phyloP scores from a whole-genome alignment of 2,797 vertebrate species.

The Eidolon dupreanum region DNA sequence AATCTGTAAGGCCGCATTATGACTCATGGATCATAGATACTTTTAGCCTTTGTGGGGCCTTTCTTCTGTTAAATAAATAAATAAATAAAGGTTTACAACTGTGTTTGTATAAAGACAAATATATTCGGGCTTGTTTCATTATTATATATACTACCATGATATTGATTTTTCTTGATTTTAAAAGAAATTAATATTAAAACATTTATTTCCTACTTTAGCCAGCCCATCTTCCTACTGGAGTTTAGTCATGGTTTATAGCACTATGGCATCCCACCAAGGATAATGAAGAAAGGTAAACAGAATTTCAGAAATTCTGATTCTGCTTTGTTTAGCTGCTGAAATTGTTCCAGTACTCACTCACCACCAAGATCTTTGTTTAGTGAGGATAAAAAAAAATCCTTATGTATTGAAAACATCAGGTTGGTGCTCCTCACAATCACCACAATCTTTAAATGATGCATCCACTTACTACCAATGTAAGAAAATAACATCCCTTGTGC shows the following conservation, averaged over 20 bases:
- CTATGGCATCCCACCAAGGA: neutral
- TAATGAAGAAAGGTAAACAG: neutral
- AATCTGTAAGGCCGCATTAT: neutral
- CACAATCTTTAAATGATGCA: neutral
- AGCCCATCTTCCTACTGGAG: neutral
- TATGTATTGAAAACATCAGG: neutral
- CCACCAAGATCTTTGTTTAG: neutral
- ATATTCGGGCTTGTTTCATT: neutral
- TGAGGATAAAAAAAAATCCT: neutral
- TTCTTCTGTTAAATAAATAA: neutral
- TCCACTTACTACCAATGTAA: neutral
- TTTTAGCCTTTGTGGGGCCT: neutral
- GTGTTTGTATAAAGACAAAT: neutral
- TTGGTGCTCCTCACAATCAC: neutral
- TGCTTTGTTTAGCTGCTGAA: neutral
- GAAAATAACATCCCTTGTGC: neutral
- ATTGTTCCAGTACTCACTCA: neutral
- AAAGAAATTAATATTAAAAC: neutral
- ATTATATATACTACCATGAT: neutral
- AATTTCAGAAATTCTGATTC: neutral
- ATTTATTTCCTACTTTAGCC: neutral
- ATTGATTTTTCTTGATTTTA: neutral
- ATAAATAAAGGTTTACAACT: neutral
- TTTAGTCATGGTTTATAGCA: neutral
- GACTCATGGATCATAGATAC: neutral